Evolutionary conservation across 2,113 vertebrate genomes (phyloP).

Genomic region (Haemorhous mexicanus): DNA sequence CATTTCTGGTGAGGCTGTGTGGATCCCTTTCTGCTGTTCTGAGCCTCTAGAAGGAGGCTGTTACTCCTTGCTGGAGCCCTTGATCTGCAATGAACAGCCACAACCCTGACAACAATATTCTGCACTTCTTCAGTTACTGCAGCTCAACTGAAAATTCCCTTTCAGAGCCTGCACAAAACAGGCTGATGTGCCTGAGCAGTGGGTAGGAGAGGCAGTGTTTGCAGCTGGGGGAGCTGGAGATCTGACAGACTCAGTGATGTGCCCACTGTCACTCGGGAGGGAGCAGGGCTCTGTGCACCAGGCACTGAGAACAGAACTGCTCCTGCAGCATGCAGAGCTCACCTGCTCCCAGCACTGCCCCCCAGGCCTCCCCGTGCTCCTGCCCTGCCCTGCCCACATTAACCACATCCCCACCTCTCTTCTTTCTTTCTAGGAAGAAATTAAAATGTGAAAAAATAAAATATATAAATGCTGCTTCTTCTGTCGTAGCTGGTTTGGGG

Average conservation of each 20-base stretch:
- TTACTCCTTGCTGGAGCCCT: neutral
- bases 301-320: neutral
- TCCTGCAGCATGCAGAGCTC: neutral
- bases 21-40: neutral
- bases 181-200: neutral
- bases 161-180: neutral
- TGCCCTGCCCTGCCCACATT: neutral
- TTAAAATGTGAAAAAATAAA: neutral
- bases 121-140: neutral
- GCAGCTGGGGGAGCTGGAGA: neutral
- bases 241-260: constrained; percentile 47
- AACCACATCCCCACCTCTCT: neutral
- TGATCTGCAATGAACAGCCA: neutral
- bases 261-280: neutral
- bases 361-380: neutral
- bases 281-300: neutral
- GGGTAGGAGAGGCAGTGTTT: neutral
- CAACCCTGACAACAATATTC: neutral
- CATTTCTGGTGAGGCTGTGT: neutral
- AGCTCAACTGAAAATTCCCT: neutral
- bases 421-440: neutral
- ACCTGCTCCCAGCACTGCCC: neutral
- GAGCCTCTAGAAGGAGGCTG: neutral
- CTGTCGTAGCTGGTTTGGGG: neutral
- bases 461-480: neutral